Evolutionary conservation across 2,888 invertebrate species (phyloP).

Genomic region (Folsomia manolachei): DNA sequence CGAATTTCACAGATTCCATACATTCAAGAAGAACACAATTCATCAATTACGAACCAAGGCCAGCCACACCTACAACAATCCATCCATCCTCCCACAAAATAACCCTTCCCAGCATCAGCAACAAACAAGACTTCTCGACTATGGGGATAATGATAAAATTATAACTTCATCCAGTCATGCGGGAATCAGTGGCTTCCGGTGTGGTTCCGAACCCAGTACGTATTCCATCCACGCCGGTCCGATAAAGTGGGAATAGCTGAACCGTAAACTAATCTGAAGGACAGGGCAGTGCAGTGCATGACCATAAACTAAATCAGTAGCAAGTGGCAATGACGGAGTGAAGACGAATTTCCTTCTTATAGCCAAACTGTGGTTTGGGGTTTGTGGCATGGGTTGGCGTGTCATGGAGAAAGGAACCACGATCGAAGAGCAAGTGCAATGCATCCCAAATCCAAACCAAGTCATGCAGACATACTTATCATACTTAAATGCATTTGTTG

Average conservation of each 20-base stretch:
- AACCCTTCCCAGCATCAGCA: no score
- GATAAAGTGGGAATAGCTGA: neutral
- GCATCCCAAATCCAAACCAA: no score
- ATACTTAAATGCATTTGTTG: neutral
- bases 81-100: no score
- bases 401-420: neutral
- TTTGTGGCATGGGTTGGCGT: neutral
- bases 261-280: neutral
- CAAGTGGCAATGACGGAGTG: neutral
- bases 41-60: neutral
- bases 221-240: neutral
- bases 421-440: neutral
- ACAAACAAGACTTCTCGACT: neutral
- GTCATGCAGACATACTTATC: constrained; percentile 3
- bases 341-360: constrained; percentile 1
- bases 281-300: neutral
- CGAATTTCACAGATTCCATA: no score
- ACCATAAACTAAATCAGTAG: no score
- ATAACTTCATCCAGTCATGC: neutral
- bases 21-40: neutral
- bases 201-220: neutral
- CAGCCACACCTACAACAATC: no score
- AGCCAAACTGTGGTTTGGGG: neutral
- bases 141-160: neutral
- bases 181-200: neutral